These are phyloP conservation scores for Hyles lineata DNA, from an alignment of 2,888 invertebrate genomes.

Conservation along the genomic window DNA sequence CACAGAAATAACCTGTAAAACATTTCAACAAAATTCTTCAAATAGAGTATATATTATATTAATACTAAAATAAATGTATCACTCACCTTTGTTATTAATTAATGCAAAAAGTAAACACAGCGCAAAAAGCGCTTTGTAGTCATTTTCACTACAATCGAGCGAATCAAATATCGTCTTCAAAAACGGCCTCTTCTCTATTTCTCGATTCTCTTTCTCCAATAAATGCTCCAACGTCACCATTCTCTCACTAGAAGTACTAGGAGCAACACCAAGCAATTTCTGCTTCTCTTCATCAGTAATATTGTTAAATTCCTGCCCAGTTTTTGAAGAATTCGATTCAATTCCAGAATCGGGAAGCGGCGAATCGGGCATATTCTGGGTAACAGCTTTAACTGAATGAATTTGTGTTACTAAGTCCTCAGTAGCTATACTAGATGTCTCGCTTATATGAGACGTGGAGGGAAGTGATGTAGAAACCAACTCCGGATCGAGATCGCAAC, in stretches of 20 bases:
- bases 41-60: not conserved
- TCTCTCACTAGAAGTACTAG: constrained; percentile 55
- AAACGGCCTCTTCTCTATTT: constrained; percentile 89
- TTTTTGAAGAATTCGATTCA: constrained; percentile 72
- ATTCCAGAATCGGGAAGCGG: constrained; percentile 78
- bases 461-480: constrained; percentile 79
- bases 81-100: constrained; percentile 95
- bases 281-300: constrained; percentile 98
- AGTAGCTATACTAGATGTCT: constrained; percentile 78
- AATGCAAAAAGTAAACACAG: constrained; percentile 96
- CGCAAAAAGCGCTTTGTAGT: constrained; percentile 96
- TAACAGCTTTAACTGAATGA: constrained; percentile 57
- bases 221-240: constrained; percentile 61
- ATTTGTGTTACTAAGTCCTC: constrained; percentile 78
- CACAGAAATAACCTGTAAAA: not conserved
- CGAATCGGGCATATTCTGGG: constrained; percentile 79
- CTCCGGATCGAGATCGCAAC: constrained; percentile 81
- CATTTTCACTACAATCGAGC: constrained; percentile 95
- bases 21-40: too few relatives aligned
- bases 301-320: constrained; percentile 85
- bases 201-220: constrained; percentile 69
- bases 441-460: constrained; percentile 82
- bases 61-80: constrained; percentile 28
- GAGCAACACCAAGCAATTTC: constrained; percentile 71
- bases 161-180: constrained; percentile 95